A percentile compares a stretch with the other conserved stretches of the same genome.
Conservation (phyloP, 2,888 invertebrate species). For the Nymphalis polychloros region DNA sequence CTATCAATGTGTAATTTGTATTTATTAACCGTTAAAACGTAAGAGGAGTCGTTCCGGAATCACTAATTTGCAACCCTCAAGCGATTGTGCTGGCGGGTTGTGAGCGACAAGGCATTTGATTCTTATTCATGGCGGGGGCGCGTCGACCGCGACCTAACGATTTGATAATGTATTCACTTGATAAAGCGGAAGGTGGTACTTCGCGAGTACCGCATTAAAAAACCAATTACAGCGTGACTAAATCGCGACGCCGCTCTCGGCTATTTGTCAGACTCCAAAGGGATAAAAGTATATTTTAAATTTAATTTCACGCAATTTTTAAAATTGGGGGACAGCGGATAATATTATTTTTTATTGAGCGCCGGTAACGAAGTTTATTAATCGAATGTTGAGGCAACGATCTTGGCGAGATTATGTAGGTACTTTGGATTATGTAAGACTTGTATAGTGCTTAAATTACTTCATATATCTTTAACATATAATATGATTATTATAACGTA, state of each 20-base stretch:
- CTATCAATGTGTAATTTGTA: slow-evolving; percentile 67
- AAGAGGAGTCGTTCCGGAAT: slow-evolving; percentile 57
- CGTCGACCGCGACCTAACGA: slow-evolving; percentile 72
- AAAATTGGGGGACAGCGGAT: slow-evolving; percentile 70
- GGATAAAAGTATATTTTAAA: slow-evolving; percentile 80
- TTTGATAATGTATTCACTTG: slow-evolving; percentile 82
- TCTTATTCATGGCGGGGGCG: slow-evolving; percentile 76
- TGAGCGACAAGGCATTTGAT: slow-evolving; percentile 73
- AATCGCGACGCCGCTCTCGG: slow-evolving; percentile 72
- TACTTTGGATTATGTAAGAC: slow-evolving; percentile 13
- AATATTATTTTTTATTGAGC: slow-evolving; percentile 72
- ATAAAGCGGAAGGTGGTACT: slow-evolving; percentile 80
- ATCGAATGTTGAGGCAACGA: slow-evolving; percentile 51
- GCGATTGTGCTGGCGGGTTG: slow-evolving; percentile 40
- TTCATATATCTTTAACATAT: no score
- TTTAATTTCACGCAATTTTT: slow-evolving; percentile 82
- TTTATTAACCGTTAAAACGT: slow-evolving; percentile 74
- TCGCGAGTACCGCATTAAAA: slow-evolving; percentile 79
- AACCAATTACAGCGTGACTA: slow-evolving; percentile 81
- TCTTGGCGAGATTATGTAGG: slow-evolving; percentile 27
- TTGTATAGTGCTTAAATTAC: not conserved
- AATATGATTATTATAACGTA: no score
- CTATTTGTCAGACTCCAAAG: slow-evolving; percentile 80
- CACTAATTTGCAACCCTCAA: slow-evolving; percentile 73
- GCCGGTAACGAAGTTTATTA: slow-evolving; percentile 66